Conservation (phyloP, 2,888 invertebrate genomes). For the Platycheirus rosarum region DNA sequence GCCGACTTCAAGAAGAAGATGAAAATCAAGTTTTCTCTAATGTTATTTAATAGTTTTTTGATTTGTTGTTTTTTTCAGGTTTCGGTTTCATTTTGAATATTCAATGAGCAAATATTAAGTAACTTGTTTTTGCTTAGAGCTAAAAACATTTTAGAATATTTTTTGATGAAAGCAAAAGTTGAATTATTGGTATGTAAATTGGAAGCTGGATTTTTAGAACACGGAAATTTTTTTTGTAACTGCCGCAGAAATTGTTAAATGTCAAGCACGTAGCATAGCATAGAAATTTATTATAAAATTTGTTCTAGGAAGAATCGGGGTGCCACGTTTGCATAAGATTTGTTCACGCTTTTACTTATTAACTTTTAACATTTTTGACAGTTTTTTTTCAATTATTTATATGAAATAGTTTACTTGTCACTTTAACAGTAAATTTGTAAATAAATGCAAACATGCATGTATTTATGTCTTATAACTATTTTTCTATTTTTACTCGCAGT, state of each 20-base stretch:
- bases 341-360: no score
- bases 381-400: no score
- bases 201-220: conserved; percentile 20
- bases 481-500: conserved; percentile 80
- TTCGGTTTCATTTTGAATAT: conserved; percentile 71
- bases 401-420: no score
- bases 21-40: conserved; percentile 56
- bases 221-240: conserved; percentile 22
- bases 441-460: no score
- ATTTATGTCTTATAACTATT: conserved; percentile 4
- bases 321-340: no score
- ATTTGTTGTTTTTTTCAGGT: conserved; percentile 27
- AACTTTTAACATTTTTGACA: no score
- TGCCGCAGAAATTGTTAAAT: no score
- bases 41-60: conserved; percentile 48
- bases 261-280: background rate
- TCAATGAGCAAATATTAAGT: conserved; percentile 60
- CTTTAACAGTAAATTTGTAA: no score
- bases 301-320: no score
- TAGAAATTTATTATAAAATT: conserved; percentile 15
- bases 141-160: background rate
- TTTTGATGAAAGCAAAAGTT: conserved; percentile 36
- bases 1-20: conserved; percentile 45
- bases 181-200: conserved; percentile 31
- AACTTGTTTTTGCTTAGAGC: conserved; percentile 38